Conservation (phyloP, 2,888 invertebrate genomes). For the Polymixis lichenea region DNA sequence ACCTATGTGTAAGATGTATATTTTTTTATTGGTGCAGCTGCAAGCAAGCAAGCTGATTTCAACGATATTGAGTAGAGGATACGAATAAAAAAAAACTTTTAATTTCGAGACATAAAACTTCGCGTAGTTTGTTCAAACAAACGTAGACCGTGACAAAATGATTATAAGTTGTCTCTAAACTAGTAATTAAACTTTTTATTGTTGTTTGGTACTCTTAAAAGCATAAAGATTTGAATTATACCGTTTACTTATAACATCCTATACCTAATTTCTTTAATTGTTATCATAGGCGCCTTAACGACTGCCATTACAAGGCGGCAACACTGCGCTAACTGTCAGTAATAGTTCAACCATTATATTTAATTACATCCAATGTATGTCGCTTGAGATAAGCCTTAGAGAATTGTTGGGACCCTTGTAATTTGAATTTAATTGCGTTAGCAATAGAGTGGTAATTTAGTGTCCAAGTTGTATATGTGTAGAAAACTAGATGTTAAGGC, state of each 20-base stretch:
- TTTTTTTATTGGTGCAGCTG: no score
- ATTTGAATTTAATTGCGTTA: neutral
- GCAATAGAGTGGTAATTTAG: neutral
- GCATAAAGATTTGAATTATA: neutral
- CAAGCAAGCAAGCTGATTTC: no score
- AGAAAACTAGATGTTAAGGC: neutral
- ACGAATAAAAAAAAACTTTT: neutral
- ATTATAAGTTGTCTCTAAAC: no score
- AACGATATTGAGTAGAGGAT: neutral
- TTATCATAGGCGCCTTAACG: conserved; percentile 37
- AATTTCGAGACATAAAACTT: no score
- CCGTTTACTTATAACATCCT: neutral
- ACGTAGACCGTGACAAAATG: no score
- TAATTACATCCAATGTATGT: conserved; percentile 23
- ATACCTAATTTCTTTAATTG: conserved; percentile 6
- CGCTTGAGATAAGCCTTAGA: neutral
- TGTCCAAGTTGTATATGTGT: neutral
- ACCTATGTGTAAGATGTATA: neutral
- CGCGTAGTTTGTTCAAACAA: no score
- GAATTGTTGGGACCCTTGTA: conserved; percentile 13
- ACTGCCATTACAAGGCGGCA: conserved; percentile 37
- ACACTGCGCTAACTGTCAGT: conserved; percentile 9
- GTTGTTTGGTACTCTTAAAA: neutral
- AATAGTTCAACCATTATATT: conserved; percentile 50
- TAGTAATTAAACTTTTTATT: no score